phyloP scores from a whole-genome alignment of 2,797 vertebrate species.

The Peromyscus nudipes region DNA sequence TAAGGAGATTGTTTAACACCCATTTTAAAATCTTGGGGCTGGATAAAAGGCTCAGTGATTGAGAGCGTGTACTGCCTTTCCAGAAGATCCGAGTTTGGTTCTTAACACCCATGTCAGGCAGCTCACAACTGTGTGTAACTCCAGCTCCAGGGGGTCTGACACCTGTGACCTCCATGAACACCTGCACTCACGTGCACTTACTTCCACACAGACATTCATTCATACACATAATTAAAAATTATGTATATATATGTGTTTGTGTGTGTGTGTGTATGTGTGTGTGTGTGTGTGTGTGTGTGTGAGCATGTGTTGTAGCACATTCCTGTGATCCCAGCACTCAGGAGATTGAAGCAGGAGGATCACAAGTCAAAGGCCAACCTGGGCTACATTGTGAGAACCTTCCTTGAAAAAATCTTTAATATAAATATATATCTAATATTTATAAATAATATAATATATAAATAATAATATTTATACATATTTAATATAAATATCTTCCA shows the following conservation, averaged over 20 bases:
- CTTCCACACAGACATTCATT: not conserved
- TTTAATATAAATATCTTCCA: not conserved
- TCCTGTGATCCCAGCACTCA: not conserved
- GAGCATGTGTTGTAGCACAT: not conserved
- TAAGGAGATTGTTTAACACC: not conserved
- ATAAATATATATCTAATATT: not conserved
- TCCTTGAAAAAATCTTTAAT: not conserved
- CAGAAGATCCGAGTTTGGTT: not conserved
- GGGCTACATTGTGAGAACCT: not conserved
- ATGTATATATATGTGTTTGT: too few relatives aligned
- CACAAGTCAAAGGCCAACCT: not conserved
- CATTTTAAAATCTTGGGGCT: not conserved
- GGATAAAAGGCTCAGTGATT: not conserved
- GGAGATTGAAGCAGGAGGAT: not conserved
- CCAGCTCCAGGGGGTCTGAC: not conserved
- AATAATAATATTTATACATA: too few relatives aligned
- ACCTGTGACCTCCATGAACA: not conserved
- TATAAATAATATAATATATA: too few relatives aligned
- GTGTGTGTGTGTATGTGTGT: not conserved
- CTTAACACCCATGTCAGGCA: not conserved
- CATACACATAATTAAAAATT: not conserved
- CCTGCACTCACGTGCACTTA: not conserved
- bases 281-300: not conserved
- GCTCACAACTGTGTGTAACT: not conserved
- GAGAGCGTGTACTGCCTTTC: not conserved